These are phyloP conservation scores for Stercorarius parasiticus DNA, from an alignment of 2,113 vertebrate genomes.

Conservation along the genomic window DNA sequence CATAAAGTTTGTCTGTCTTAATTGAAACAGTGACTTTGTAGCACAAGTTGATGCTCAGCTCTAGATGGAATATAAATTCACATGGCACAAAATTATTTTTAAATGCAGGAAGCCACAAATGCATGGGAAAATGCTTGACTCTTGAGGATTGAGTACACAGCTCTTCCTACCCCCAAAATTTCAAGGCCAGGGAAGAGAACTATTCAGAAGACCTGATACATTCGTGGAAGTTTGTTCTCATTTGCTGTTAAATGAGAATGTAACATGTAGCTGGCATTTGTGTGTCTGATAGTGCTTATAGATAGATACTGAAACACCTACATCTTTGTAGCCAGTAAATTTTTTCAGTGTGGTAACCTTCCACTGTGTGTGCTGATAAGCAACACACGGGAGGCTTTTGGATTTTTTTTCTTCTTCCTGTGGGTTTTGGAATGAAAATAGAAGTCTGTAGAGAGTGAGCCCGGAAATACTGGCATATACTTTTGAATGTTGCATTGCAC, in stretches of 20 bases:
- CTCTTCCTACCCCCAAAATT: background rate
- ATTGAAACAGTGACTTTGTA: background rate
- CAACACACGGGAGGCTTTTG: background rate
- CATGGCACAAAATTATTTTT: background rate
- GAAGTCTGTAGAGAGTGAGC: background rate
- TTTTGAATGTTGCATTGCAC: background rate
- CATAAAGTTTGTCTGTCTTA: background rate
- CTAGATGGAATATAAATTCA: background rate
- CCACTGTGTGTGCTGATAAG: background rate
- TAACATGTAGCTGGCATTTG: background rate
- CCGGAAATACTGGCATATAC: accelerated
- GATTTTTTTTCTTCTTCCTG: accelerated
- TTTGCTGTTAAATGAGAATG: background rate
- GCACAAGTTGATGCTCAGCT: background rate
- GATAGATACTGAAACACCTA: background rate
- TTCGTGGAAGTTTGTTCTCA: background rate
- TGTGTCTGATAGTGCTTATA: background rate
- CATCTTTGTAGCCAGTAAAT: background rate
- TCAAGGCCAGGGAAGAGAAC: background rate
- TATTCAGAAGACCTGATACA: background rate
- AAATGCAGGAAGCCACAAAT: background rate
- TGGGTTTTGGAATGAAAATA: background rate
- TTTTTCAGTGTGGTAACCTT: background rate
- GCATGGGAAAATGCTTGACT: background rate
- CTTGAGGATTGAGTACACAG: background rate